phyloP scores from a whole-genome alignment of 2,888 invertebrate genomes.

The Xestia c-nigrum region DNA sequence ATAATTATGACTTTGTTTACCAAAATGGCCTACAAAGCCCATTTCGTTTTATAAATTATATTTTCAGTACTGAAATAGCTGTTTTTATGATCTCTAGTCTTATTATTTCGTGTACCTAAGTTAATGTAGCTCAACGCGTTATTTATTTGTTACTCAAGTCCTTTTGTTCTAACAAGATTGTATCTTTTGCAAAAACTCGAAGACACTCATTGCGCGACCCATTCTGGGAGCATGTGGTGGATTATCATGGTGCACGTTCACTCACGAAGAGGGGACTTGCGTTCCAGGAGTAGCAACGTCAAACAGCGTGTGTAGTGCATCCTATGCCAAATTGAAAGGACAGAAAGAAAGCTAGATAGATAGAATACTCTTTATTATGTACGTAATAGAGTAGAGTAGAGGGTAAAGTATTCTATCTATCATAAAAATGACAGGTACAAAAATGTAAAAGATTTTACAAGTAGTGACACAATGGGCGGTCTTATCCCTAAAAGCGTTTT shows the following conservation, averaged over 20 bases:
- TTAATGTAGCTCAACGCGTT: background rate
- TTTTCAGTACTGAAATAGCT: background rate
- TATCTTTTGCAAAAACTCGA: background rate
- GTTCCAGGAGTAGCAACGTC: too few relatives aligned
- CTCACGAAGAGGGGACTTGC: background rate
- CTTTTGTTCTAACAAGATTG: background rate
- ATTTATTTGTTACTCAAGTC: background rate
- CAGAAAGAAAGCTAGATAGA: too few relatives aligned
- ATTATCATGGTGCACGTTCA: background rate
- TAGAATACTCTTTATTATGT: too few relatives aligned
- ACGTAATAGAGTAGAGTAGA: too few relatives aligned
- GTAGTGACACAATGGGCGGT: too few relatives aligned
- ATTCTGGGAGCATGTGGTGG: background rate
- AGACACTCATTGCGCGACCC: background rate
- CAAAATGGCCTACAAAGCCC: conserved; percentile 2
- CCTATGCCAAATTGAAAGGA: too few relatives aligned
- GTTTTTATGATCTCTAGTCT: background rate
- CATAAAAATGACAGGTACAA: too few relatives aligned
- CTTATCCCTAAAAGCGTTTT: too few relatives aligned
- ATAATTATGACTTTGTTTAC: conserved; percentile 11
- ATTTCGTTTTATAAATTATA: conserved; percentile 10
- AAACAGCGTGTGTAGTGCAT: too few relatives aligned
- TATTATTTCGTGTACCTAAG: background rate
- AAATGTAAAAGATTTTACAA: too few relatives aligned
- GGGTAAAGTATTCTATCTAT: too few relatives aligned